Evolutionary conservation across 1,140 invertebrate species (phyloP), one percentile per base, ranked within the genome.

Genomic region (Drosophila pandora): DNA sequence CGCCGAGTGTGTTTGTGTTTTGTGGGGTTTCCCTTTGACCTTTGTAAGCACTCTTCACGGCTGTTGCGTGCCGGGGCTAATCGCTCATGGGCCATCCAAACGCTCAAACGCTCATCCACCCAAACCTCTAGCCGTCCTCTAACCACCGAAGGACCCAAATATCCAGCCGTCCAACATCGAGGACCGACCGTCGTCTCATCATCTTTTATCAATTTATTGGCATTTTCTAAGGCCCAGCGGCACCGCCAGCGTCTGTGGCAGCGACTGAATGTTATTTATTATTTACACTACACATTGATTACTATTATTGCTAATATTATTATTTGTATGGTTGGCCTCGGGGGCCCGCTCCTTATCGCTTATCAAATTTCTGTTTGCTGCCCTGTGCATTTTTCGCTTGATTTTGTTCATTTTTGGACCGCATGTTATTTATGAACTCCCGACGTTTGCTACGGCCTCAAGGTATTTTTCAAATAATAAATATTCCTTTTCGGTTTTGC

Each of bases 191-290:
- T 64, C 55, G 49, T 28, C 83, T 74, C 79, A 79, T 88, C 84
- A 88, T 88, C 87, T 88, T 77, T 79, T 76, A 88, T 83, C 83
- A 88, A 88, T 88, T 79, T 88, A 88, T 88, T 88, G 83, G 71
- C 83, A 82, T 60, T 81, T 69, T 82, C 61, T 67, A 57, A 10
- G 78, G 43, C 62, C 61, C 60, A 47, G 48, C 61, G 22, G 30
- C 52, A 22, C 22, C 25, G 3, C 10, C 34, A 4, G 0, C 34
- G 2, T 12, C 34, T n/a, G 34, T n/a, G 3, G 34, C 34, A 12
- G 17, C 37, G 45, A 45, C 37, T 50, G 68, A 64, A 68, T 73
- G 71, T 88, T 87, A 88, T 87, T 87, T 87, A 87, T 87, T 87
- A 87, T 87, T 83, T 87, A 83, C 79, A 83, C 79, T 88, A 76